phyloP scores from a whole-genome alignment of 2,888 invertebrate genomes.

The Dexiosoma caninum region DNA sequence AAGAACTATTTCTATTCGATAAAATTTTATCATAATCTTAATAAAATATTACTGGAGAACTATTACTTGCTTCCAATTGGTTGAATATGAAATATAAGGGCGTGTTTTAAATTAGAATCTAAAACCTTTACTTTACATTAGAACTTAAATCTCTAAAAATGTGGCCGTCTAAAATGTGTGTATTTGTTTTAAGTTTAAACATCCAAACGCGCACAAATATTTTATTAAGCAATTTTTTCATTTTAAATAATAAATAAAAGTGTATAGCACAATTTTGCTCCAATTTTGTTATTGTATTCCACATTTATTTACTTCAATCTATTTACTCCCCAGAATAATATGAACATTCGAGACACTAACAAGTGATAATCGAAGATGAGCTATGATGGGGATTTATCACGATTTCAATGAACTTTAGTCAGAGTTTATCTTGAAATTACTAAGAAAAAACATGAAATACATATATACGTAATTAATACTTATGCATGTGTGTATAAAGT shows the following conservation, averaged over 20 bases:
- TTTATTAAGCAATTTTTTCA: not conserved
- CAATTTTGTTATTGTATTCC: conserved; percentile 51
- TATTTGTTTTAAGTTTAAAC: not conserved
- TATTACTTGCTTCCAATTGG: conserved; percentile 51
- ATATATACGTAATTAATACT: not conserved
- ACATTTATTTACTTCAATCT: conserved; percentile 35
- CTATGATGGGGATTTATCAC: conserved; percentile 71
- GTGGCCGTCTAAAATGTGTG: not conserved
- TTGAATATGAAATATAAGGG: conserved; percentile 29
- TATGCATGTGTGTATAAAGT: not conserved
- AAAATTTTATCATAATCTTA: conserved; percentile 75
- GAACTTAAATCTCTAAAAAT: not conserved
- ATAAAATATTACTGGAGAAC: conserved; percentile 60
- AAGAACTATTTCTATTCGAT: conserved; percentile 72
- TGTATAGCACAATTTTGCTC: conserved; percentile 43
- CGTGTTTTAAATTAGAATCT: conserved; percentile 25
- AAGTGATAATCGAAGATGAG: conserved; percentile 59
- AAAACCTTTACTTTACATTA: conserved; percentile 6
- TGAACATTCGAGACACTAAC: conserved; percentile 59
- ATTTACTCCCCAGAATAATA: conserved; percentile 33
- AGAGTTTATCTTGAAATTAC: conserved; percentile 73
- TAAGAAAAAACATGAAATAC: conserved; percentile 53
- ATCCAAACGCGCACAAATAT: not conserved
- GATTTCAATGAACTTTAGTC: conserved; percentile 76
- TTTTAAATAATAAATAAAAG: conserved; percentile 12